Evolutionary conservation across 2,888 invertebrate species (phyloP).

Genomic region (Hypena proboscidalis): DNA sequence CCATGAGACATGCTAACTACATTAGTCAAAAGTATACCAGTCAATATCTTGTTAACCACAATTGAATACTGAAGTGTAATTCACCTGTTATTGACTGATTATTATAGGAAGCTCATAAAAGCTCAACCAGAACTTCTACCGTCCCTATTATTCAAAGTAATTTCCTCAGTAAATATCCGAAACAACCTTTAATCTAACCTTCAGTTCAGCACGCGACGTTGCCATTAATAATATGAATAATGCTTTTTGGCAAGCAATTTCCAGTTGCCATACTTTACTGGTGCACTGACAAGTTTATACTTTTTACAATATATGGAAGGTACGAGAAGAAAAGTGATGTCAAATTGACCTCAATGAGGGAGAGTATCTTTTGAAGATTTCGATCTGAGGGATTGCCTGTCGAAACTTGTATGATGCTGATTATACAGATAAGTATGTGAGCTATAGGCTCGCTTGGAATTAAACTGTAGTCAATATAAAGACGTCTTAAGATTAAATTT

Average conservation of each 20-base stretch:
- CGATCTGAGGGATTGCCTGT: constrained; percentile 12
- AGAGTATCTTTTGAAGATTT: constrained; percentile 14
- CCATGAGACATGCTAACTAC: too few species aligned
- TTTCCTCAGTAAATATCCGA: too few species aligned
- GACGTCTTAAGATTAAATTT: too few species aligned
- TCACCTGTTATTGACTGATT: too few species aligned
- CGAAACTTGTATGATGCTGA: constrained; percentile 1
- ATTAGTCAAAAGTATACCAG: too few species aligned
- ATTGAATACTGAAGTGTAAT: too few species aligned
- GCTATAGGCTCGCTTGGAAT: background rate
- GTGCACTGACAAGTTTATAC: constrained; percentile 30
- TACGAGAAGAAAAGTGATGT: constrained; percentile 37
- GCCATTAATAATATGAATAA: constrained; percentile 49
- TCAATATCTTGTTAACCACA: too few species aligned
- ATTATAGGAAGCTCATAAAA: too few species aligned
- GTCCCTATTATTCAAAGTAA: too few species aligned
- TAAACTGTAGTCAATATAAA: too few species aligned
- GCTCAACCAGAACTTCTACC: too few species aligned
- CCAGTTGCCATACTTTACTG: constrained; percentile 33
- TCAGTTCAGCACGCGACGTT: constrained; percentile 39
- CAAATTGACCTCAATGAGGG: constrained; percentile 28
- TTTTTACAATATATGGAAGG: constrained; percentile 38
- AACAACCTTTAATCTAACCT: constrained; percentile 23
- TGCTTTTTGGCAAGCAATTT: constrained; percentile 50
- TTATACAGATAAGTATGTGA: constrained; percentile 6